A percentile compares a stretch with the other conserved stretches of the same genome.
phyloP scores from a whole-genome alignment of 2,888 invertebrate genomes.

The Geophilus truncorum region DNA sequence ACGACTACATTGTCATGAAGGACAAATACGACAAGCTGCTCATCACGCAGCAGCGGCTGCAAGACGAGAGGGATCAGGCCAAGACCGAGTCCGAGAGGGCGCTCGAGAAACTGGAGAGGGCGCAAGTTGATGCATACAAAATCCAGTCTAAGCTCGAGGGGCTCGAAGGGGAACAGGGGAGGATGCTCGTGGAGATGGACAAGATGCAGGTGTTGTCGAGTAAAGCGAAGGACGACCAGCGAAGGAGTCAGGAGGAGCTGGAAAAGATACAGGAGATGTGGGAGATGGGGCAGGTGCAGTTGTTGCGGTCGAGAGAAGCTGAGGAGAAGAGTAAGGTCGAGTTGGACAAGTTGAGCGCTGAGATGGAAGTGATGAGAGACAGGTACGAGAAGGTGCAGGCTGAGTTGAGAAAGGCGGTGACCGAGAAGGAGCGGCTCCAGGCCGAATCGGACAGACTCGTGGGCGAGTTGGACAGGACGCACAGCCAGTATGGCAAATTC shows the following conservation, averaged over 20 bases:
- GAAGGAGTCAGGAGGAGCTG: conserved; percentile 80
- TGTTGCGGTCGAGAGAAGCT: conserved; percentile 77
- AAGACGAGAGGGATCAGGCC: conserved; percentile 80
- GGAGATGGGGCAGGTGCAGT: conserved; percentile 76
- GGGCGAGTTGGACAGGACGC: conserved; percentile 74
- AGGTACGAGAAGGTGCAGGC: conserved; percentile 82
- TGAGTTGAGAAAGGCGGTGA: conserved; percentile 65
- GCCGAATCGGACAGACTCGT: conserved; percentile 44
- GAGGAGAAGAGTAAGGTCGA: conserved; percentile 87
- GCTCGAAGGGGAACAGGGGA: conserved; percentile 79
- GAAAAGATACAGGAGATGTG: conserved; percentile 81
- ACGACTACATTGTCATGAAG: conserved; percentile 78
- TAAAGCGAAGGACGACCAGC: conserved; percentile 76
- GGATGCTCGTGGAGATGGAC: conserved; percentile 77
- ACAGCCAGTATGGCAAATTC: conserved; percentile 77
- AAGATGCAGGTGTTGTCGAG: conserved; percentile 72
- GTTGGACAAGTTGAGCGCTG: conserved; percentile 67
- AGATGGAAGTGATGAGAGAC: conserved; percentile 80
- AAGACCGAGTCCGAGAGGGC: conserved; percentile 89
- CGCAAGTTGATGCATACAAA: conserved; percentile 82
- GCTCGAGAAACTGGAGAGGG: conserved; percentile 64
- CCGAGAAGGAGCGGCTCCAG: conserved; percentile 45
- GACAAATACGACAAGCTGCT: conserved; percentile 85
- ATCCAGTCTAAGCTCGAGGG: conserved; percentile 83
- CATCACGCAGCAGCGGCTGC: conserved; percentile 65